Percentiles rank a stretch among this genome's conserved stretches.
Conservation (phyloP, 2,797 vertebrate genomes). For the Premnoplex brunnescens region DNA sequence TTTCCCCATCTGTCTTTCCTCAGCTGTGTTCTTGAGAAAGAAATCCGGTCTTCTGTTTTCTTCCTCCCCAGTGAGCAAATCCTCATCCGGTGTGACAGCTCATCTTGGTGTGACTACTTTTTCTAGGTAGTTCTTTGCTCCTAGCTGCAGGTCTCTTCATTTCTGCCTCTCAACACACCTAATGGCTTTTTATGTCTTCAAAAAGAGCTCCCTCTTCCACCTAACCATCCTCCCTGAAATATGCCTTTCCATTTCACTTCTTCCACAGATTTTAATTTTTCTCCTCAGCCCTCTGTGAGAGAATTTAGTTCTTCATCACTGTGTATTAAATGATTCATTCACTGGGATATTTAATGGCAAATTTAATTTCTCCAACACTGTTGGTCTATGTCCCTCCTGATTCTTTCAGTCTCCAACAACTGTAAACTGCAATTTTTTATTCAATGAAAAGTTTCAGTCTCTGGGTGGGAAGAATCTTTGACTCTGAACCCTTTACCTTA, state of each 20-base stretch:
- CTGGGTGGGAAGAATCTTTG: background rate
- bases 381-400: background rate
- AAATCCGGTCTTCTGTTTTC: background rate
- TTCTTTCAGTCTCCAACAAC: background rate
- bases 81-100: background rate
- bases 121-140: background rate
- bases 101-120: background rate
- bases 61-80: background rate
- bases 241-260: background rate
- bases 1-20: slow-evolving; percentile 38
- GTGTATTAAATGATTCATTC: background rate
- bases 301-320: background rate
- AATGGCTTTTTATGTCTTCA: background rate
- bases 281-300: background rate
- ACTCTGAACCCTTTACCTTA: background rate
- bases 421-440: background rate
- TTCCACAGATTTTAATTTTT: background rate
- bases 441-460: background rate
- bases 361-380: background rate
- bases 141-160: background rate
- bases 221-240: background rate
- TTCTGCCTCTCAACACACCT: background rate
- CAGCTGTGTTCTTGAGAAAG: background rate
- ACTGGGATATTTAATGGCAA: background rate
- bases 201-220: background rate